Percentiles rank a stretch among this genome's conserved stretches.
phyloP scores from a whole-genome alignment of 2,888 invertebrate species.

The Kryphioiulus occultus region DNA sequence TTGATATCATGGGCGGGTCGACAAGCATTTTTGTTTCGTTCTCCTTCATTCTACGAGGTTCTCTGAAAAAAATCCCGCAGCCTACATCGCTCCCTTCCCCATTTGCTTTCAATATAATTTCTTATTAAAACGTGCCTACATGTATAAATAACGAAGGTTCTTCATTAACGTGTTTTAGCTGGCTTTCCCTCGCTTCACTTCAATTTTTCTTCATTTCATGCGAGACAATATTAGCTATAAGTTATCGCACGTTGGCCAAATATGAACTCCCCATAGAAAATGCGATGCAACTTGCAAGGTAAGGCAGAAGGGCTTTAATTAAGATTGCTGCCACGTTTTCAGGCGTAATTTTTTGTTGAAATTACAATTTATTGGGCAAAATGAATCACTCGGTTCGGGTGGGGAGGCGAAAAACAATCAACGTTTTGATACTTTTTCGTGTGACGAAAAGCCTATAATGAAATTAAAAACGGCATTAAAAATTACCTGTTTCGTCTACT shows the following conservation, averaged over 20 bases:
- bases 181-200: background rate
- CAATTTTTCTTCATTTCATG: slow-evolving; percentile 4
- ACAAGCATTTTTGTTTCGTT: background rate
- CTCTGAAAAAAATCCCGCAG: background rate
- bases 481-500: too few species aligned
- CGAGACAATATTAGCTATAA: slow-evolving; percentile 21
- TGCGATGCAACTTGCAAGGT: background rate
- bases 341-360: background rate
- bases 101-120: slow-evolving; percentile 30
- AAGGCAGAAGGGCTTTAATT: background rate
- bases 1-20: background rate
- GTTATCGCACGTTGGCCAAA: slow-evolving; percentile 1
- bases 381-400: background rate
- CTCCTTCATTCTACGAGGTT: background rate
- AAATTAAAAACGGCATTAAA: background rate
- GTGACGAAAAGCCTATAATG: background rate
- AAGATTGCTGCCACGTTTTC: background rate
- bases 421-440: background rate
- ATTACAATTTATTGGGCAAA: background rate
- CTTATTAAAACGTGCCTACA: slow-evolving; percentile 35
- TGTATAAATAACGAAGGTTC: slow-evolving; percentile 35
- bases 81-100: background rate
- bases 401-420: background rate
- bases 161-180: slow-evolving; percentile 29
- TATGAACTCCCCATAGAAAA: background rate